Evolutionary conservation across 2,888 invertebrate species (phyloP).

Genomic region (Himalopsyche anomala): DNA sequence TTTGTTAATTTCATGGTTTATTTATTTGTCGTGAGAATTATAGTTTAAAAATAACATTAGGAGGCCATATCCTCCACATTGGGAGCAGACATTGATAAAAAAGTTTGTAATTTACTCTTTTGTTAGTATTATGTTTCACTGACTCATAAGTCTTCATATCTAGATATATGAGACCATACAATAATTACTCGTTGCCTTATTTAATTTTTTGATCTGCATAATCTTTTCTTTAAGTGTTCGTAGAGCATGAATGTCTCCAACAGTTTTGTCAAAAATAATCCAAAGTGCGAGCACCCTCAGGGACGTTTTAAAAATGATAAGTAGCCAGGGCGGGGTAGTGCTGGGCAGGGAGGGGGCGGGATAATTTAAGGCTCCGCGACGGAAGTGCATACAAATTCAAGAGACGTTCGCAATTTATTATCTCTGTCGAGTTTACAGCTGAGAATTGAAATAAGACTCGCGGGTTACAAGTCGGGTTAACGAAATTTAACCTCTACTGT

Average conservation of each 20-base stretch:
- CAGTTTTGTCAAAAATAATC: conserved; percentile 26
- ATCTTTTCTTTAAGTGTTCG: neutral
- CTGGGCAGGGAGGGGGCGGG: neutral
- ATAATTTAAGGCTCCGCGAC: conserved; percentile 52
- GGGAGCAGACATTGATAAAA: too few species aligned
- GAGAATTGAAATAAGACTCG: conserved; percentile 48
- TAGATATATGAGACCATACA: too few species aligned
- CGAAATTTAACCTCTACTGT: neutral
- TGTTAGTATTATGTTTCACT: too few species aligned
- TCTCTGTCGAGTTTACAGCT: conserved; percentile 18
- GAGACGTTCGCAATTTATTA: conserved; percentile 52
- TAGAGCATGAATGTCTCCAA: neutral
- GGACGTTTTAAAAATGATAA: conserved; percentile 57
- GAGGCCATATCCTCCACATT: too few species aligned
- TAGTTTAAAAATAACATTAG: too few species aligned
- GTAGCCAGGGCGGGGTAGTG: conserved; percentile 35
- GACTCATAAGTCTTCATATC: too few species aligned
- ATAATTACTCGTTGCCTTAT: neutral
- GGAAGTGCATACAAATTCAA: conserved; percentile 59
- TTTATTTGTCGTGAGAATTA: too few species aligned
- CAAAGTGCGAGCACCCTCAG: conserved; percentile 18
- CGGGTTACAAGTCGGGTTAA: neutral
- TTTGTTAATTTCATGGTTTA: too few species aligned
- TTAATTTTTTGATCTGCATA: neutral
- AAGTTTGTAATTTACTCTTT: too few species aligned